Evolutionary conservation across 2,888 invertebrate species (phyloP).

Genomic region (Patella caerulea): DNA sequence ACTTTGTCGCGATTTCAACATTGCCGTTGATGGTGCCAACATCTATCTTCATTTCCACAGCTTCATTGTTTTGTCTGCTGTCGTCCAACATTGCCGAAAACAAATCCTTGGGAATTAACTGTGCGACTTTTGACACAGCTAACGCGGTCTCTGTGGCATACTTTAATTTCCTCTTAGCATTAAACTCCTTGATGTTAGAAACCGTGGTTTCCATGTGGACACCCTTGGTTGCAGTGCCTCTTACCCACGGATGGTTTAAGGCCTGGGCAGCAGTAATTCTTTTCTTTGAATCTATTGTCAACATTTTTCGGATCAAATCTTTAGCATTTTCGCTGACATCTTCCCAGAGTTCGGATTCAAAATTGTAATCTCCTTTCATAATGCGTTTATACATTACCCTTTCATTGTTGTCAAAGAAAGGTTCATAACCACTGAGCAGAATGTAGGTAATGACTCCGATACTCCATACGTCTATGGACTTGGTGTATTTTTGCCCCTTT

Average conservation of each 20-base stretch:
- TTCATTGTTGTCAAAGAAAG: slow-evolving; percentile 67
- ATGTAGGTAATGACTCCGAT: slow-evolving; percentile 70
- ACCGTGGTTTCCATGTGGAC: slow-evolving; percentile 62
- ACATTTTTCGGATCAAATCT: slow-evolving; percentile 62
- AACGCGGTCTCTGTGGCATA: slow-evolving; percentile 37
- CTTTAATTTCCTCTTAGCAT: slow-evolving; percentile 66
- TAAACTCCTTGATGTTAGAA: slow-evolving; percentile 68
- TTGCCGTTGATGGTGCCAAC: neutral
- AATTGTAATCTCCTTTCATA: slow-evolving; percentile 65
- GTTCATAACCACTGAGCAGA: slow-evolving; percentile 71
- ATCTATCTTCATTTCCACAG: neutral
- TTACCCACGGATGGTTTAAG: slow-evolving; percentile 66
- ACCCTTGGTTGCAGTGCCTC: slow-evolving; percentile 55
- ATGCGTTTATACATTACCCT: slow-evolving; percentile 67
- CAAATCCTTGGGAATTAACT: slow-evolving; percentile 26
- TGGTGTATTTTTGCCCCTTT: slow-evolving; percentile 50
- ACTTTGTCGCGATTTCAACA: too few species aligned
- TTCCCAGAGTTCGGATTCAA: slow-evolving; percentile 68
- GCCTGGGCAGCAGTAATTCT: slow-evolving; percentile 63
- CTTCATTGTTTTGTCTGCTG: neutral
- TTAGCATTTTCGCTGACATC: slow-evolving; percentile 69
- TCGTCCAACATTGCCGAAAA: neutral
- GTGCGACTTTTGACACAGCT: slow-evolving; percentile 36
- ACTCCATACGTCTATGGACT: slow-evolving; percentile 69
- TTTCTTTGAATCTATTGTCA: slow-evolving; percentile 56